Evolutionary conservation across 2,888 invertebrate genomes (phyloP), one percentile per base, ranked within the genome.

Genomic region (Himalopsyche kuldschensis): DNA sequence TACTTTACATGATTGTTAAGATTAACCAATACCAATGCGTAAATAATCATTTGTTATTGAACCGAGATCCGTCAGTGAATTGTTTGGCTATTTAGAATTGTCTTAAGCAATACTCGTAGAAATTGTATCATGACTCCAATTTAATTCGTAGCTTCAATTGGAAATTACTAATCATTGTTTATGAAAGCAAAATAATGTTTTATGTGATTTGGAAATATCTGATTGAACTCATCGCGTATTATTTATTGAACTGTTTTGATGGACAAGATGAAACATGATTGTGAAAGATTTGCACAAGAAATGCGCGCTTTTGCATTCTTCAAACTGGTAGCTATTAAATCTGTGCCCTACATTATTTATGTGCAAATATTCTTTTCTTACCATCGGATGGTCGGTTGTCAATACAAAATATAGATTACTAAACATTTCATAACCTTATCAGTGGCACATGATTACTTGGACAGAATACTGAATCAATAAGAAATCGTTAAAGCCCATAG

Each of bases 121-220:
- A 80, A 80, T 41, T 20, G 32, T 41, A n/a, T 80, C 80, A 47
- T 80, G 80, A 80, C 46, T 80, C 46, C 80, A 80, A 80, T 80
- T 80, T 75, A 46, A 80, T 80, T 80, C 80, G 46, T 30, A 75
- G 80, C 80, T 69, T 27, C 24, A 27, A 69, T 69, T 69, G 69
- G 11, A 69, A 69, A 69, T 69, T 55, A 2, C 55, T 24, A 55
- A 55, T 55, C 55, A 55, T 41, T 41, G 41, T 27, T 6, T 69
- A 27, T 69, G 69, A 15, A 20, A 27, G 69, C 24, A 24, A 63
- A 27, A 10, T 30, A 30, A 20, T 69, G 27, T 69, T 69, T 69
- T 27, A 69, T 69, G 69, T 11, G 69, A 69, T 69, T 69, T 69
- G 27, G 69, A 69, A 69, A 69, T 30, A 27, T 11, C 15, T 27